A percentile compares a stretch with the other conserved stretches of the same genome.
Conservation (phyloP, 2,888 invertebrate genomes). For the Tenthredo notha region DNA sequence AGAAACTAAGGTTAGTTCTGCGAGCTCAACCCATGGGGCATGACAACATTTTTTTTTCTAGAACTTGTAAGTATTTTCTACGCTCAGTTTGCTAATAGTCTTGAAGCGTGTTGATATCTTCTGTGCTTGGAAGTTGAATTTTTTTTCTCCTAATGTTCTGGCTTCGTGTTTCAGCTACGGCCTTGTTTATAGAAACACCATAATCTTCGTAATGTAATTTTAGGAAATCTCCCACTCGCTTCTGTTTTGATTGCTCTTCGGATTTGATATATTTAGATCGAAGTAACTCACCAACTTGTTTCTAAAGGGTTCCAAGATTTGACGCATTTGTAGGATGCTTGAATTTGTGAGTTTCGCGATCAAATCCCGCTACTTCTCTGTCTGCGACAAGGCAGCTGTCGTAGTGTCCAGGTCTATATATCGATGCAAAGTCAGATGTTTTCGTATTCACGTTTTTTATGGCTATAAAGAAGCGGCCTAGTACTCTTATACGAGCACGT, state of each 20-base stretch:
- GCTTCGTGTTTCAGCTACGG: conserved; percentile 49
- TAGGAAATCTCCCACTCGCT: background rate
- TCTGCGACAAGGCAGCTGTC: background rate
- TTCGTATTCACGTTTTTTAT: conserved; percentile 50
- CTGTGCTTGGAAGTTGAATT: conserved; percentile 46
- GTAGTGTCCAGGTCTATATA: conserved; percentile 2
- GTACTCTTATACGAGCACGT: conserved; percentile 38
- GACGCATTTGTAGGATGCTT: background rate
- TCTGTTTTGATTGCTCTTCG: background rate
- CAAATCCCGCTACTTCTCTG: background rate
- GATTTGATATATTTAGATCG: background rate
- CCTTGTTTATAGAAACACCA: background rate
- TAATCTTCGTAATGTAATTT: background rate
- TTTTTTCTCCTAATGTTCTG: background rate
- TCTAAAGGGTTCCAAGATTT: background rate
- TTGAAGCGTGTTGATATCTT: conserved; percentile 58
- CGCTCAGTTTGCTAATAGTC: conserved; percentile 47
- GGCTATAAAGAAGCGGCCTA: conserved; percentile 58
- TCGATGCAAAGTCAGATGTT: conserved; percentile 53
- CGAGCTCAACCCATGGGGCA: conserved; percentile 56
- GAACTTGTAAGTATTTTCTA: conserved; percentile 3
- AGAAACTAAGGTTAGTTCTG: conserved; percentile 57
- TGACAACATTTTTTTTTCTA: conserved; percentile 53
- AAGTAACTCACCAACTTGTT: background rate
- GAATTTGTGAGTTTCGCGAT: background rate